Base-by-base conservation (phyloP, 2,888 invertebrate genomes). In the Mongoloraphidia duomilia region DNA sequence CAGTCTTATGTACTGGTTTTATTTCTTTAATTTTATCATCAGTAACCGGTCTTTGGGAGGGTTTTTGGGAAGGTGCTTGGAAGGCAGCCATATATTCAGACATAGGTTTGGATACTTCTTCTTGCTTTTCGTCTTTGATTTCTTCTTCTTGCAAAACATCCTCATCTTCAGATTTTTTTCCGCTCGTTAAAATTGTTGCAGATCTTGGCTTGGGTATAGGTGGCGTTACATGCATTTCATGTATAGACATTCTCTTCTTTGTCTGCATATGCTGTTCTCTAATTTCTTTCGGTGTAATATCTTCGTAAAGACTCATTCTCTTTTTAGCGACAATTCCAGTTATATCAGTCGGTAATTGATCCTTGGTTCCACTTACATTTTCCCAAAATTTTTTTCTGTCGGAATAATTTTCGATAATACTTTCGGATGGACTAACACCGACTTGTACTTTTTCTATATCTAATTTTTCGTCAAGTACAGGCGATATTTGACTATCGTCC, bases 341-440 rank as follows among this genome's bases (percentile, higher is more conserved):
- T 10, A 33, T 26, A 6, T 53, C 53, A 17, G 53, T 56, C 35
- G 60, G 56, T 35, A 56, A 54, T 44, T 59, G 57, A 40, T 65
- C 64, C 53, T 61, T 60, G 44, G 17, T 47, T 50, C 54, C 42
- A 45, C 60, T 53, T 47, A 69, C 64, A 56, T 59, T 65, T 62
- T 74, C 74, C 74, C 74, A 74, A 57, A 74, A 74, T 54, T 67
- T 68, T 56, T 70, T 73, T 53, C 68, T 68, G 48, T 70, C 68
- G 12, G 65, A 66, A 55, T 73, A 73, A 50, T 65, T 67, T 56
- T 65, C 66, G 36, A 63, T 57, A 49, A 63, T 60, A 50, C 59
- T 60, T 43, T 59, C 55, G 13, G 53, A 41, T 34, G 47, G 44
- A 12, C 53, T 44, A 36, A 47, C 47, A 34, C 44, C 47, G n/a